A percentile compares a stretch with the other conserved stretches of the same genome.
Evolutionary conservation across 2,888 invertebrate species (phyloP).

Genomic region (Ganaspis brasiliensis): DNA sequence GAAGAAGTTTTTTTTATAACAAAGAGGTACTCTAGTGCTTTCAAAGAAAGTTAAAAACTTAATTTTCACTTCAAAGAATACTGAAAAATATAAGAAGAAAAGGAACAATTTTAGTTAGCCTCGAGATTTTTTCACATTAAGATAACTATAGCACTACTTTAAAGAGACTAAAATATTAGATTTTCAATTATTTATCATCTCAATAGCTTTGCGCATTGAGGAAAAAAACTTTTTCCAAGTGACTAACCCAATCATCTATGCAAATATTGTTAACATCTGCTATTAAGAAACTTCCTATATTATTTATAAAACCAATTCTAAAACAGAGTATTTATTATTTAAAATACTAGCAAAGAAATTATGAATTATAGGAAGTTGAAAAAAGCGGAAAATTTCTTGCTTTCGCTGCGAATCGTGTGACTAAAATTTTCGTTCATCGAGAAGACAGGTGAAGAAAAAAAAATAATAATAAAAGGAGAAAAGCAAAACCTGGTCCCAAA

Average conservation of each 20-base stretch:
- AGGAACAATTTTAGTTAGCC: not conserved
- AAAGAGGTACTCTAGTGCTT: not conserved
- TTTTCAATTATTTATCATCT: too few species aligned
- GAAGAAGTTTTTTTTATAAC: not conserved
- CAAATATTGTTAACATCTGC: too few species aligned
- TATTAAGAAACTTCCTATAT: too few species aligned
- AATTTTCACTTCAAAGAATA: conserved; percentile 6
- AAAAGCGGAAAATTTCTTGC: not conserved
- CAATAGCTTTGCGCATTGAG: too few species aligned
- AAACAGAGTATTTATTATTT: too few species aligned
- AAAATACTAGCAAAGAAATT: too few species aligned
- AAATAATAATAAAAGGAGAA: conserved; percentile 1
- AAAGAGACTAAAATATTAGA: too few species aligned
- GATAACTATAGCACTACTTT: too few species aligned
- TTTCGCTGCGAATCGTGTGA: conserved; percentile 9
- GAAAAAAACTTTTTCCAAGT: too few species aligned
- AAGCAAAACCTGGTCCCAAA: conserved; percentile 13
- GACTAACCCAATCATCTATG: too few species aligned
- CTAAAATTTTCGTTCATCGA: conserved; percentile 3
- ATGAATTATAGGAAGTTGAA: not conserved
- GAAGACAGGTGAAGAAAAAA: conserved; percentile 37
- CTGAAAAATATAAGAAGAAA: not conserved
- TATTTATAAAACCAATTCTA: too few species aligned
- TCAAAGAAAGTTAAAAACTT: not conserved
- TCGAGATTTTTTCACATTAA: not conserved